Base-by-base conservation (phyloP, 1,140 invertebrate species). In the Capitella teleta region DNA sequence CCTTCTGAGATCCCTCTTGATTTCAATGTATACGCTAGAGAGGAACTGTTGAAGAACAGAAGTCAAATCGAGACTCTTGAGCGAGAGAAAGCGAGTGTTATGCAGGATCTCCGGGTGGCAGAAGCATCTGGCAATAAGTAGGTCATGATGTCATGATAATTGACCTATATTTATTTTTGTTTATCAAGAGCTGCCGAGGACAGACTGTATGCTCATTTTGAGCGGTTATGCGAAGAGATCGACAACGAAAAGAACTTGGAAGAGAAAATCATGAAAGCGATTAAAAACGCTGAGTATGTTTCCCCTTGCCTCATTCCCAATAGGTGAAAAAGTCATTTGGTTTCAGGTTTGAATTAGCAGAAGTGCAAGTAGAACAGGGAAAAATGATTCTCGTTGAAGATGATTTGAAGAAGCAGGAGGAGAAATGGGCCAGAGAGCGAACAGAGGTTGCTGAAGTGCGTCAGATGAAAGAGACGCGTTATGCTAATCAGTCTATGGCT, bases 341-440 rank as follows among this genome's bases (percentile, higher is more conserved):
- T 55, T 14, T n/a, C 53, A 72, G 70, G 47, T 69, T 69, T 60
- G 64, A 71, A 24, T 54, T 68, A 18, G 59, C 66, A 3, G 58
- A 66, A 30, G 63, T 67, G 6, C 62, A 70, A 24, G 55, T 71
- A 14, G 65, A 72, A 21, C 54, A 64, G 43, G 67, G 67, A 5
- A 71, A 69, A 55, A 67, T 63, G 54, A 45, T 64, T 21, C 55
- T 69, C 19, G 62, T 57, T 21, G 68, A 71, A 47, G 61, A 68
- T 45, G 65, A 69, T 19, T 56, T 72, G 6, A 57, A 64, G 18
- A 61, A 60, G 41, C 59, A 62, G 49, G 67, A 72, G 53, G 53
- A 63, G n/a, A 49, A 57, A 23, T 41, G 68, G n/a, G 47, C 52
- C 14, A 55, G 60, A 43, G 60, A 68, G 47, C 67, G 67, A 57